A percentile compares a stretch with the other conserved stretches of the same genome.
Evolutionary conservation across 2,888 invertebrate species (phyloP).

Genomic region (Drosophila flavopinicola): DNA sequence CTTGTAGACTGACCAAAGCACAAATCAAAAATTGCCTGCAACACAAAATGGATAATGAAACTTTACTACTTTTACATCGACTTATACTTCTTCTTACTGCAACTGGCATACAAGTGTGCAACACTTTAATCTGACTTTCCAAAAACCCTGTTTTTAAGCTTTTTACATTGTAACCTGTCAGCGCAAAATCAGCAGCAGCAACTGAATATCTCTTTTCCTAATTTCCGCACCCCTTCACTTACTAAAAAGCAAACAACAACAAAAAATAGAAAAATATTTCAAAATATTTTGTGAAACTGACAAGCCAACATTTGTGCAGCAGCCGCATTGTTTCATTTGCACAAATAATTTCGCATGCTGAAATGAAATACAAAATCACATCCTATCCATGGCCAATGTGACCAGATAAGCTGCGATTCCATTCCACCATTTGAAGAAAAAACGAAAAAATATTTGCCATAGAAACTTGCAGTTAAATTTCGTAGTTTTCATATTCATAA

Average conservation of each 20-base stretch:
- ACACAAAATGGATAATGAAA: not conserved
- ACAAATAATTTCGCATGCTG: constrained; percentile 36
- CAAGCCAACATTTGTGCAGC: constrained; percentile 1
- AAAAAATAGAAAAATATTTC: not conserved
- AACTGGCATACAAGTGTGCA: not conserved
- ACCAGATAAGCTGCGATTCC: constrained; percentile 56
- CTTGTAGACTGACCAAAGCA: constrained; percentile 37
- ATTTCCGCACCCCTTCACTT: not conserved
- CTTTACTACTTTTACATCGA: not conserved
- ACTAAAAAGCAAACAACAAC: too few relatives aligned
- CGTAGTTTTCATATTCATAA: constrained; percentile 28
- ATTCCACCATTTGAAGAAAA: constrained; percentile 20
- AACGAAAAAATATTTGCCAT: not conserved
- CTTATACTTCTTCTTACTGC: not conserved
- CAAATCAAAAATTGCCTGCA: constrained; percentile 15
- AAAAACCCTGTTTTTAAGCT: not conserved
- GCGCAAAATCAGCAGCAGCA: not conserved
- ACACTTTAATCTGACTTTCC: not conserved
- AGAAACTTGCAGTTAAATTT: constrained; percentile 5
- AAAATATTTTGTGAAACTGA: not conserved
- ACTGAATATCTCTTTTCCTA: not conserved
- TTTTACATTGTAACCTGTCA: too few relatives aligned
- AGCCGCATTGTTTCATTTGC: constrained; percentile 36
- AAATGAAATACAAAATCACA: constrained; percentile 24
- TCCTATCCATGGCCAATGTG: constrained; percentile 32